These are phyloP conservation scores for Pontoporia blainvillei DNA, from an alignment of 2,113 vertebrate genomes.

Conservation along the genomic window DNA sequence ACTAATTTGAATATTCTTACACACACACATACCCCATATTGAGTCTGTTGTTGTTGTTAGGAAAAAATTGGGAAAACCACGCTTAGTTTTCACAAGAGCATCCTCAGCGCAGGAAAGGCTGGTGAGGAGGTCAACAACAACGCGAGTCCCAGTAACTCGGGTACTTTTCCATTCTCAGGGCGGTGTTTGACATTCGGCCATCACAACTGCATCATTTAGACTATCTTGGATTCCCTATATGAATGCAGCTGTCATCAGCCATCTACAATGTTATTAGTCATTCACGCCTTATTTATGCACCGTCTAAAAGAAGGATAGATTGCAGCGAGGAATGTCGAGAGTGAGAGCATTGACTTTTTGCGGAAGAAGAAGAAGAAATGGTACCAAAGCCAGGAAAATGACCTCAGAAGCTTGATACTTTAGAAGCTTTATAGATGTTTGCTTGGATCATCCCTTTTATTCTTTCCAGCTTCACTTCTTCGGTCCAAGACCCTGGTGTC, in stretches of 20 bases:
- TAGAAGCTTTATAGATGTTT: neutral
- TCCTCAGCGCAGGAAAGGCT: neutral
- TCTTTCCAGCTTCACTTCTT: neutral
- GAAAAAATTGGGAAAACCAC: neutral
- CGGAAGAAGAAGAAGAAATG: neutral
- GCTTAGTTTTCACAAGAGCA: neutral
- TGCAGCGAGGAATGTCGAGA: neutral
- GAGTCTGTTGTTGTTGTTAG: neutral
- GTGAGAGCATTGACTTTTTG: neutral
- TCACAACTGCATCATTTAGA: neutral
- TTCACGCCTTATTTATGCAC: neutral
- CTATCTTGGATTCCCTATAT: neutral
- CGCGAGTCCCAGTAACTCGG: fast-evolving
- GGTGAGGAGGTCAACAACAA: neutral
- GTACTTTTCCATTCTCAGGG: neutral
- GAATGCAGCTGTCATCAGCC: neutral
- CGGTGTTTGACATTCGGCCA: neutral
- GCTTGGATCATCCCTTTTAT: neutral
- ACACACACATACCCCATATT: neutral
- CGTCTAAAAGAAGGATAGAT: neutral
- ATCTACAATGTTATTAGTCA: neutral
- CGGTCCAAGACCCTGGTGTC: too few relatives aligned
- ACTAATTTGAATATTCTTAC: neutral
- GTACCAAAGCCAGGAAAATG: neutral
- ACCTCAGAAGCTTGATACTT: neutral